Evolutionary conservation across 2,888 invertebrate species (phyloP), one percentile per base, ranked within the genome.

Genomic region (Tachina lurida): DNA sequence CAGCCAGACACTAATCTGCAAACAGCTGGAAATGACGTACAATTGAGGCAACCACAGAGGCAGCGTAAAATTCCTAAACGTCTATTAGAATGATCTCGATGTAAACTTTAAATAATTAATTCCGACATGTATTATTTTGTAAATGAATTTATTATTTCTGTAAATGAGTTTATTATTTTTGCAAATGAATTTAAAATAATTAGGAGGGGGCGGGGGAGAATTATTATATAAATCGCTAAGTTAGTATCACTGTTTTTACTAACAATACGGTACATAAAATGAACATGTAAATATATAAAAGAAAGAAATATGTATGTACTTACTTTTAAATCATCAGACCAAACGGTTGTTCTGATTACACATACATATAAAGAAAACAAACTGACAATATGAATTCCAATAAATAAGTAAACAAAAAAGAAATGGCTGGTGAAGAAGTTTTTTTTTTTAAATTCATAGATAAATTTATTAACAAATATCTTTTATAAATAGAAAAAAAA

Each of bases 61-160:
- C 43, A 65, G 13, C 63, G 45, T 45, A 65, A 65, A 65, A 65
- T 45, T 7, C 45, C 63, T 19, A 8, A 65, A 65, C 63, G 63
- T 8, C 10, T 63, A 17, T 65, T 65, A 65, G 63, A 19, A 65
- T 65, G 17, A 65, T 17, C 22, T 7, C 22, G 19, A 45, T 19
- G 65, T 65, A 45, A 58, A 31, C 31, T 31, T 58, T 12, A 31
- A 58, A 17, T 54, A 19, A 54, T 19, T 54, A 10, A 54, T 7
- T 54, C 5, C 5, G 10, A 22, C 54, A 19, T 19, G 17, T 54
- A 19, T 19, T 19, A 54, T 54, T 22, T 31, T 12, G 22, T 17
- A 5, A 58, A 58, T 31, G 10, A 12, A 58, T 12, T 58, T 22
- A 19, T 31, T n/a, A n/a, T n/a, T n/a, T n/a, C n/a, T n/a, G n/a